A percentile compares a stretch with the other conserved stretches of the same genome.
phyloP scores from a whole-genome alignment of 1,140 invertebrate genomes.

The Calephelis nemesis region DNA sequence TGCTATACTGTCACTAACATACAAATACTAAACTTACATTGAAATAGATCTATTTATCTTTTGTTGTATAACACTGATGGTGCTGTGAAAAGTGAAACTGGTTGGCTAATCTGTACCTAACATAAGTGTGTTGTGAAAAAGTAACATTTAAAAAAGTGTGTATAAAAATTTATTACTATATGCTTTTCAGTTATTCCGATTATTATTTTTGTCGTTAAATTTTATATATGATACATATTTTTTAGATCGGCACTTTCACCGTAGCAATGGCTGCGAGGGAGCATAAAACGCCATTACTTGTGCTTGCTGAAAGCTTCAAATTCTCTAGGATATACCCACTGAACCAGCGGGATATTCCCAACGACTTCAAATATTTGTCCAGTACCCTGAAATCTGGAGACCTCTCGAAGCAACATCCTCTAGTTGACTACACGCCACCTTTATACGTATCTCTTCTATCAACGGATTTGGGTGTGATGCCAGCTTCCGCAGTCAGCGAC shows the following conservation, averaged over 20 bases:
- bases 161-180: too few species aligned
- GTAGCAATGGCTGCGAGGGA: conserved; percentile 94
- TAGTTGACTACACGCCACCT: conserved; percentile 98
- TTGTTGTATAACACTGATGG: too few species aligned
- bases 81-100: too few species aligned
- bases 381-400: conserved; percentile 84
- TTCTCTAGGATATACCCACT: conserved; percentile 96
- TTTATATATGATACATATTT: conserved; percentile 33
- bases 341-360: conserved; percentile 94
- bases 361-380: conserved; percentile 89
- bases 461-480: conserved; percentile 96
- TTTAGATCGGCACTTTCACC: conserved; percentile 93
- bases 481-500: conserved; percentile 97
- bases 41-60: too few species aligned
- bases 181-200: too few species aligned
- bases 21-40: too few species aligned
- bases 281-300: conserved; percentile 97
- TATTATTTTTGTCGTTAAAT: too few species aligned
- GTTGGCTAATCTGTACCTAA: too few species aligned
- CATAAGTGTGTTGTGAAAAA: too few species aligned
- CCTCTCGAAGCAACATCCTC: conserved; percentile 88
- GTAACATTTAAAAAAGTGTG: too few species aligned
- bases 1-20: too few species aligned
- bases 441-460: conserved; percentile 95
- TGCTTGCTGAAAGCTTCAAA: conserved; percentile 98